Evolutionary conservation across 2,888 invertebrate species (phyloP).

Genomic region (Drosophila yooni): DNA sequence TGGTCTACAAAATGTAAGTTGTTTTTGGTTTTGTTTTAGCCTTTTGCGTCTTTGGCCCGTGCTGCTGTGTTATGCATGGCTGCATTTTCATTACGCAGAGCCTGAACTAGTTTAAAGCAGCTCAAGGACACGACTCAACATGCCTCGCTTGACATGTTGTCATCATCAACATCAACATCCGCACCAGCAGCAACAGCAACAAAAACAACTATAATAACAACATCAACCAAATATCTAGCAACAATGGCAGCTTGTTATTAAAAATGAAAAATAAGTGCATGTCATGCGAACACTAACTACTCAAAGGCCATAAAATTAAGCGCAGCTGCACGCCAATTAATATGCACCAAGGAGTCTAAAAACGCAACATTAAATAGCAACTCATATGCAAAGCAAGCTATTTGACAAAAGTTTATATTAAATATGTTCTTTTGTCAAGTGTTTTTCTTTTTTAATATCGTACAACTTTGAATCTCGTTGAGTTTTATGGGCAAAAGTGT

Average conservation of each 20-base stretch:
- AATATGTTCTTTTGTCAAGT: background rate
- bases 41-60: conserved; percentile 30
- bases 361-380: background rate
- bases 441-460: background rate
- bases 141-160: conserved; percentile 59
- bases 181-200: conserved; percentile 1
- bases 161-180: conserved; percentile 35
- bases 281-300: conserved; percentile 25
- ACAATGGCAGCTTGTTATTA: conserved; percentile 52
- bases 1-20: conserved; percentile 26
- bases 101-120: conserved; percentile 70
- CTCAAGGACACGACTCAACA: conserved; percentile 67
- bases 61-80: conserved; percentile 65
- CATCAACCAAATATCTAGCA: conserved; percentile 44
- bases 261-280: conserved; percentile 37
- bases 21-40: conserved; percentile 21
- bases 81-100: conserved; percentile 75
- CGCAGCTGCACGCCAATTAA: conserved; percentile 27
- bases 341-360: background rate
- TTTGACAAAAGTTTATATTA: background rate
- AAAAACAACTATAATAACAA: background rate
- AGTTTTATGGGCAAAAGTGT: background rate
- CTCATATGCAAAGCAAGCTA: background rate
- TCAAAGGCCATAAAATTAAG: conserved; percentile 16
- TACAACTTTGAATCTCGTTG: background rate